Percentiles rank a stretch among this genome's conserved stretches.
Conservation (phyloP, 2,888 invertebrate species). For the Poecilus cupreus region DNA sequence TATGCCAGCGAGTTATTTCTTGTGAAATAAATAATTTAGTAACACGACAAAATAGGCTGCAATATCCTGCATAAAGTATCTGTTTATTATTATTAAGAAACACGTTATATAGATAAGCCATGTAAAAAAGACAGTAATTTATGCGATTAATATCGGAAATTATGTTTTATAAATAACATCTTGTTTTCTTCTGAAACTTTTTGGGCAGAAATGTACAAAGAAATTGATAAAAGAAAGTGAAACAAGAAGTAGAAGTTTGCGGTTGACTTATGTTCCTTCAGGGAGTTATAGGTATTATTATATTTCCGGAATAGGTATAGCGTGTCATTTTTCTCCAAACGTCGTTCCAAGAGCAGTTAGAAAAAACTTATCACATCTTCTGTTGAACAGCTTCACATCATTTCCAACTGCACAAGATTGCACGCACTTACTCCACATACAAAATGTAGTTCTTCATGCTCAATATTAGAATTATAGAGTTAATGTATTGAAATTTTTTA, state of each 20-base stretch:
- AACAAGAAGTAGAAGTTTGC: slow-evolving; percentile 31
- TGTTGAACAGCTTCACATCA: not conserved
- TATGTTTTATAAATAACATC: not conserved
- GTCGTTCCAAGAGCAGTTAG: slow-evolving; percentile 20
- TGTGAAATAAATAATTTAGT: no score
- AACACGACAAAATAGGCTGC: no score
- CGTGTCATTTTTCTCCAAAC: slow-evolving; percentile 44
- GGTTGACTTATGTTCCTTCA: slow-evolving; percentile 50
- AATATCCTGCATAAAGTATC: no score
- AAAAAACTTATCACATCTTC: slow-evolving; percentile 46
- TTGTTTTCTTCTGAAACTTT: slow-evolving; percentile 1
- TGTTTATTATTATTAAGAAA: not conserved
- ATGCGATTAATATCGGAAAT: slow-evolving; percentile 14
- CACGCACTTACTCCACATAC: not conserved
- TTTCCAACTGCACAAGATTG: not conserved
- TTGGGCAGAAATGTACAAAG: slow-evolving; percentile 11
- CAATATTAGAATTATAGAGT: no score
- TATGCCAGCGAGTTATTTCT: no score
- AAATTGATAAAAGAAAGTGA: slow-evolving; percentile 54
- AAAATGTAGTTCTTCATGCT: no score
- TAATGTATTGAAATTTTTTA: no score
- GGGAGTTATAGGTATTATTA: slow-evolving; percentile 50
- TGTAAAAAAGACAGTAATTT: not conserved
- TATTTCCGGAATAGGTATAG: slow-evolving; percentile 47
- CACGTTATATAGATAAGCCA: not conserved